A percentile compares a stretch with the other conserved stretches of the same genome.
Conservation (phyloP, 2,888 invertebrate species). For the Serrognathus titanus region DNA sequence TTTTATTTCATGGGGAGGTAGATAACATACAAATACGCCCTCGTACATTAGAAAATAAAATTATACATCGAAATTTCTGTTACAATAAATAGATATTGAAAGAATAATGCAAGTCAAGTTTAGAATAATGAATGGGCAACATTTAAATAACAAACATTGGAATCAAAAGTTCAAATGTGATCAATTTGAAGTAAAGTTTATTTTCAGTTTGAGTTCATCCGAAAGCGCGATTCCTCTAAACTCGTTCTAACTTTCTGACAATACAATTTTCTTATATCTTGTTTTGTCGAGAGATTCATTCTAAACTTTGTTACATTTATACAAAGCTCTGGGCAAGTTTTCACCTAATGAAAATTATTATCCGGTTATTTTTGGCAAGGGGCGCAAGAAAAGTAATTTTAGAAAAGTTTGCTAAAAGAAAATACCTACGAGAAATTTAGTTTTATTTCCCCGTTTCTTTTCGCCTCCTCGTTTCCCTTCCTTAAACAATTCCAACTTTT, state of each 20-base stretch:
- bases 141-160: background rate
- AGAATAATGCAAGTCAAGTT: background rate
- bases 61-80: too few species aligned
- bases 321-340: conserved; percentile 27
- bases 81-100: background rate
- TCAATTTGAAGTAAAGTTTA: conserved; percentile 12
- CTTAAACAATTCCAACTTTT: background rate
- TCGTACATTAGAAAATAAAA: too few species aligned
- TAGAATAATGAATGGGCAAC: background rate
- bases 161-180: conserved; percentile 1
- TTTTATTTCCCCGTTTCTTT: conserved; percentile 1
- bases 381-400: conserved; percentile 29
- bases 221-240: conserved; percentile 10
- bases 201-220: conserved; percentile 11
- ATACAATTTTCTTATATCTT: conserved; percentile 38
- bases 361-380: conserved; percentile 28
- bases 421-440: conserved; percentile 9
- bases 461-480: background rate
- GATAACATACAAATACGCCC: too few species aligned
- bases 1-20: too few species aligned
- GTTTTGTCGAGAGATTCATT: conserved; percentile 33
- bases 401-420: conserved; percentile 17
- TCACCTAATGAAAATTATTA: conserved; percentile 35
- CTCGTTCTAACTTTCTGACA: conserved; percentile 28
- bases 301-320: conserved; percentile 37